Evolutionary conservation across 2,888 invertebrate species (phyloP).

Genomic region (Spilarctia lutea): DNA sequence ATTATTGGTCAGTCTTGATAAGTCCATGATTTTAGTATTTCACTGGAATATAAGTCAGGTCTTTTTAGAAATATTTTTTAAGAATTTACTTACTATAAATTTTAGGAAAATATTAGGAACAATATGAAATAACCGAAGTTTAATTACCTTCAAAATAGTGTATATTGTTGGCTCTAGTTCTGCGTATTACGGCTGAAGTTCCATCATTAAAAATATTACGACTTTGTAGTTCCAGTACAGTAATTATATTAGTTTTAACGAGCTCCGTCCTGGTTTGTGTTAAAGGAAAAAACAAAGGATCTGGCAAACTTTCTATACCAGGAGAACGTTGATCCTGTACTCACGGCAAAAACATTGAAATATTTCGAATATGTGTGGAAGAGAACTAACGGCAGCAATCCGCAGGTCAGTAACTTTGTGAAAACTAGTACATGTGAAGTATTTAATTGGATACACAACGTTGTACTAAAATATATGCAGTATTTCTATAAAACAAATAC

Average conservation of each 20-base stretch:
- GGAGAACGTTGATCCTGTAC: constrained; percentile 75
- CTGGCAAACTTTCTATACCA: constrained; percentile 80
- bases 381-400: constrained; percentile 81
- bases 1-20: too few relatives aligned
- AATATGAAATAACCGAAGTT: constrained; percentile 36
- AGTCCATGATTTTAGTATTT: neutral
- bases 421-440: constrained; percentile 12
- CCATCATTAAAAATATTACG: constrained; percentile 71
- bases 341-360: constrained; percentile 76
- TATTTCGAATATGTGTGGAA: constrained; percentile 86
- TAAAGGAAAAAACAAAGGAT: constrained; percentile 79
- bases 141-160: constrained; percentile 42
- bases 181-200: constrained; percentile 60
- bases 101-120: constrained; percentile 13
- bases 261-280: constrained; percentile 59
- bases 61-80: neutral
- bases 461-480: neutral
- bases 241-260: constrained; percentile 75
- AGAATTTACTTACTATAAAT: neutral
- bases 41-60: neutral
- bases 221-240: constrained; percentile 56
- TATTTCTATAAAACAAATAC: neutral
- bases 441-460: neutral
- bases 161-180: constrained; percentile 36
- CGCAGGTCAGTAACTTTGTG: constrained; percentile 67